These are phyloP conservation scores for Chelonia mydas DNA, from an alignment of 2,797 vertebrate genomes.

Conservation along the genomic window DNA sequence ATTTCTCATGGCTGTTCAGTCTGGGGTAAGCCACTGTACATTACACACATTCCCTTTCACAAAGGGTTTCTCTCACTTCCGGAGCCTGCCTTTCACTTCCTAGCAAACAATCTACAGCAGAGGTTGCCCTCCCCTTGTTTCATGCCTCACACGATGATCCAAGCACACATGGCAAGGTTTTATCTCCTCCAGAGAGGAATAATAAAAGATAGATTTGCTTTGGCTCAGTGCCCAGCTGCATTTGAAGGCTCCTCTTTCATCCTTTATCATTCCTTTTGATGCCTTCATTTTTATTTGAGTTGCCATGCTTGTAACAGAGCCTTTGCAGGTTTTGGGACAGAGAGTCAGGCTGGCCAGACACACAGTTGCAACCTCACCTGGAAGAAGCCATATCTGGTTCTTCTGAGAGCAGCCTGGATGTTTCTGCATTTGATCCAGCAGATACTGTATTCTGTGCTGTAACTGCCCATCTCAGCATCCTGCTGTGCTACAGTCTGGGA, in stretches of 20 bases:
- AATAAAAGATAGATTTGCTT: conserved; percentile 1
- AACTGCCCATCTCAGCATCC: no score
- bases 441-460: no score
- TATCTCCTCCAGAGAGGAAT: background rate
- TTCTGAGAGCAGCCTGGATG: background rate
- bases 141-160: background rate
- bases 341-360: background rate
- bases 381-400: background rate
- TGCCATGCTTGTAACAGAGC: background rate
- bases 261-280: background rate
- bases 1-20: background rate
- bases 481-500: no score
- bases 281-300: background rate
- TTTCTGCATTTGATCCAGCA: background rate
- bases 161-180: background rate
- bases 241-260: conserved; percentile 25
- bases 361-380: accelerated
- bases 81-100: background rate
- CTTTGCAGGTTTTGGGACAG: background rate
- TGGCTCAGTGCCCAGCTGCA: background rate
- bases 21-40: background rate
- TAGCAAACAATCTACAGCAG: background rate
- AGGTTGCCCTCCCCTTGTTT: accelerated
- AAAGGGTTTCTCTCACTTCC: background rate
- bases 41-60: background rate